Percentiles rank a stretch among this genome's conserved stretches.
Evolutionary conservation across 2,113 vertebrate species (phyloP).

Genomic region (Python bivittatus): DNA sequence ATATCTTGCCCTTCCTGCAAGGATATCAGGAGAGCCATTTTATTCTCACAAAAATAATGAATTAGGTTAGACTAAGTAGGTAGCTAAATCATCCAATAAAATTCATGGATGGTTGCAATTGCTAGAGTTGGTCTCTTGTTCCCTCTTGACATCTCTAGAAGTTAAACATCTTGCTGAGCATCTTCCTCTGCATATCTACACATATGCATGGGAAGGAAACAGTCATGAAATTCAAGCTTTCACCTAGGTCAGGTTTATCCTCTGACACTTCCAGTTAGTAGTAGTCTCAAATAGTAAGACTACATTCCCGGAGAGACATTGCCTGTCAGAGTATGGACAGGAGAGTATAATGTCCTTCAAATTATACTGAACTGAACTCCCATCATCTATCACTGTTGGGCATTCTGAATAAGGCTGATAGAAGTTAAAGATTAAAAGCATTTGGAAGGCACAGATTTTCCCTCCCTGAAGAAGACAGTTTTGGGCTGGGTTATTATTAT

Average conservation of each 20-base stretch:
- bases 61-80: background rate
- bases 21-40: background rate
- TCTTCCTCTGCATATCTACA: background rate
- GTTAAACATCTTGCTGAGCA: background rate
- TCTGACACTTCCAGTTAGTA: background rate
- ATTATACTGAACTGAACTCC: background rate
- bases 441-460: background rate
- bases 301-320: background rate
- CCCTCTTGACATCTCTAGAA: background rate
- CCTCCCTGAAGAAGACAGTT: background rate
- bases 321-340: background rate
- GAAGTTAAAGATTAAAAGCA: background rate
- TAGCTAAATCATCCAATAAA: background rate
- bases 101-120: background rate
- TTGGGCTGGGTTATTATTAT: background rate
- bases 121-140: background rate
- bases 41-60: background rate
- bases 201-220: background rate
- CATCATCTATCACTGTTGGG: background rate
- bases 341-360: background rate
- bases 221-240: background rate
- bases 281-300: background rate
- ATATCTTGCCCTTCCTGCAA: background rate
- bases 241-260: background rate
- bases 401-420: background rate